Conservation (phyloP, 2,888 invertebrate species). For the Cephus pulcher region DNA sequence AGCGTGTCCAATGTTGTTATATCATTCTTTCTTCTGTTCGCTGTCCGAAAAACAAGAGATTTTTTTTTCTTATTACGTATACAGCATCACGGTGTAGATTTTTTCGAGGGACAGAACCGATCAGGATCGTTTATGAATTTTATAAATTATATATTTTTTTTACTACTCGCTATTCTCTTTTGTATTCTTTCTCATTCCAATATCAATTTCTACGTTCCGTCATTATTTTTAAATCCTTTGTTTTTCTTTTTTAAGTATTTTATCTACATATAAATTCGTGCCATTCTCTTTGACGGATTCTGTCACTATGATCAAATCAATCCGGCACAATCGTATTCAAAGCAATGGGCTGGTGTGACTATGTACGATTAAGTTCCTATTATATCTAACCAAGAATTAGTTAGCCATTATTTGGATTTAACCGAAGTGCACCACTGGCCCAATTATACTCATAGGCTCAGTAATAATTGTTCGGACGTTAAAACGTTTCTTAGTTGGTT, state of each 20-base stretch:
- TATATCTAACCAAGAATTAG: constrained; percentile 49
- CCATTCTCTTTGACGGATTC: neutral
- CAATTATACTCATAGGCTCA: neutral
- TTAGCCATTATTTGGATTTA: constrained; percentile 45
- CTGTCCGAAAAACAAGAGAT: neutral
- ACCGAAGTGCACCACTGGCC: constrained; percentile 37
- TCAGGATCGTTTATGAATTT: neutral
- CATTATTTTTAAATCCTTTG: neutral
- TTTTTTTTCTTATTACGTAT: neutral
- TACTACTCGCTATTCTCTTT: neutral
- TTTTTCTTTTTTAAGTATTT: neutral
- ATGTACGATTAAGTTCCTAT: constrained; percentile 57
- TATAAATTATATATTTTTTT: neutral
- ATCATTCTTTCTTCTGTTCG: neutral
- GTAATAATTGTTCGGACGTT: neutral
- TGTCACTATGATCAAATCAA: neutral
- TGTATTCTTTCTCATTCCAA: neutral
- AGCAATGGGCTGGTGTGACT: constrained; percentile 26
- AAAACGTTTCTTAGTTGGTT: neutral
- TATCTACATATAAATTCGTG: neutral
- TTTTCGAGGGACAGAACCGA: neutral
- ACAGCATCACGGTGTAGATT: neutral
- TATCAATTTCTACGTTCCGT: neutral
- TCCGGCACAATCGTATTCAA: neutral
- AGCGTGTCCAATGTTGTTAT: neutral